Percentiles rank a stretch among this genome's conserved stretches.
Conservation (phyloP, 2,888 invertebrate genomes). For the Asteroscopus sphinx region DNA sequence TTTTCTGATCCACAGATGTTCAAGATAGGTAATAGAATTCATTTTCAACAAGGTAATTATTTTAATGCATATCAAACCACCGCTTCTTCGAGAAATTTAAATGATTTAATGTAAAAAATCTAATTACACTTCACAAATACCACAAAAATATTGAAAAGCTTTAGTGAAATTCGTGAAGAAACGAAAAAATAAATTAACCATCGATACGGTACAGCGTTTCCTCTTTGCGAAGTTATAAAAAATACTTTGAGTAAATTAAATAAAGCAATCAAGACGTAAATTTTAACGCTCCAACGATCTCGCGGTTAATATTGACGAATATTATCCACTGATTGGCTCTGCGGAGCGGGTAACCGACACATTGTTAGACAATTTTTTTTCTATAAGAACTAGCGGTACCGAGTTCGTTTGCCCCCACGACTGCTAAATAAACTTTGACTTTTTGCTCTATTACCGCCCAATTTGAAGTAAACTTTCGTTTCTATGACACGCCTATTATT, state of each 20-base stretch:
- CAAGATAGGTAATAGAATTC: constrained; percentile 21
- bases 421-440: constrained; percentile 69
- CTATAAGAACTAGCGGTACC: constrained; percentile 75
- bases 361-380: constrained; percentile 75
- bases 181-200: constrained; percentile 66
- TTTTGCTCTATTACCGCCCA: constrained; percentile 62
- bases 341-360: constrained; percentile 75
- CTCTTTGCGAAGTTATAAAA: constrained; percentile 59
- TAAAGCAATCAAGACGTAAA: constrained; percentile 81
- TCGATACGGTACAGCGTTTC: constrained; percentile 62
- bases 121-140: constrained; percentile 46
- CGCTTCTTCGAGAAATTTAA: constrained; percentile 21
- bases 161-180: constrained; percentile 57
- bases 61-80: constrained; percentile 9
- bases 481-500: constrained; percentile 2
- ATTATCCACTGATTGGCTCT: constrained; percentile 72
- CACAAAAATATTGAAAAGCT: constrained; percentile 44
- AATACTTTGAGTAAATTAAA: constrained; percentile 80
- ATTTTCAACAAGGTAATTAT: constrained; percentile 31
- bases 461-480: constrained; percentile 63
- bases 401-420: constrained; percentile 78
- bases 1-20: constrained; percentile 18
- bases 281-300: constrained; percentile 71
- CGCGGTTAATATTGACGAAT: constrained; percentile 71
- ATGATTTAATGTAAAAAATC: constrained; percentile 25